Evolutionary conservation across 2,113 vertebrate genomes (phyloP), one percentile per base, ranked within the genome.

Genomic region (Manacus vitellinus): DNA sequence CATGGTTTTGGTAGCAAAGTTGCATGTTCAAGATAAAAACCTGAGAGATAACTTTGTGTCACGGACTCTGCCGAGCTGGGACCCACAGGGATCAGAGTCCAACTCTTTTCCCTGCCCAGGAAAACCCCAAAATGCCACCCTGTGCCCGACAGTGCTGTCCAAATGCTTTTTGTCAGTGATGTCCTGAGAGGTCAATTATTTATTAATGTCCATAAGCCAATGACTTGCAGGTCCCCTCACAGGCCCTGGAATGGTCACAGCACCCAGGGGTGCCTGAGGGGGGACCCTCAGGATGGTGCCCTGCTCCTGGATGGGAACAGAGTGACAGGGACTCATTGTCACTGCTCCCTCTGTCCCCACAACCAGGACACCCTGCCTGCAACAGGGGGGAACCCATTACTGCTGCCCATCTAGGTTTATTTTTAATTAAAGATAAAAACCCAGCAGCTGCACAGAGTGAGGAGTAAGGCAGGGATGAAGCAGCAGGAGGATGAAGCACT

Each of bases 311-410:
- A 14, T 56, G 55, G 33, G 55, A 33, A 33, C 31, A 56, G 51
- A 52, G 55, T 33, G 31, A n/a, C 55, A 33, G 30, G 20, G 8
- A n/a, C 31, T 56, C 55, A 4, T 51, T 15, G 49, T 27, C 49
- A 51, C 49, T 27, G 24, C 49, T 27, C 27, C 49, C 49, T 51
- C 20, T n/a, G 33, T 58, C 33, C 55, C 55, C 55, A 58, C 4
- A n/a, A 33, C 55, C 31, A 14, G 31, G 55, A 21, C 54, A 21
- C 54, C 28, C 31, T 20, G 11, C 11, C 55, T n/a, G 31, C 20
- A n/a, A 14, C 20, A 22, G 6, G 10, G 8, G 8, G 22, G 3
- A 18, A 5, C 14, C 33, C 21, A 1, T 12, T 55, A 12, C 8
- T 23, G 6, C 4, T 44, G 33, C 31, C 20, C 33, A 24, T 39